Conservation (phyloP, 2,113 vertebrate genomes). For the Cololabis saira region DNA sequence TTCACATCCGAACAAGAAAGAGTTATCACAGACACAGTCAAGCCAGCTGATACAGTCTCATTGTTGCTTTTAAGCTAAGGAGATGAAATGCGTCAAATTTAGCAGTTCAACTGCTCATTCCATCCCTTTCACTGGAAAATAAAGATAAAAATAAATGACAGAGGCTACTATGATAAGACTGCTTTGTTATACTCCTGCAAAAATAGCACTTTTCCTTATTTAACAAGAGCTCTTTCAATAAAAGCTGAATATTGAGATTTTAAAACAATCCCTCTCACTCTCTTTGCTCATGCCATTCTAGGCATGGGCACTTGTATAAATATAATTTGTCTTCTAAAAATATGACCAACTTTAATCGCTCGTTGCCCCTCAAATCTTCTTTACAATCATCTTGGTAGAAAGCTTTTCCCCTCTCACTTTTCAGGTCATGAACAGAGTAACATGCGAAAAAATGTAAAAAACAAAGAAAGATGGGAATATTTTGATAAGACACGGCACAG, state of each 20-base stretch:
- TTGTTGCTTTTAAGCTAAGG: constrained; percentile 53
- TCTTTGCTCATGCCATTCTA: constrained; percentile 55
- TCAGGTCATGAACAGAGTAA: constrained; percentile 55
- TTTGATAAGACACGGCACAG: constrained; percentile 66
- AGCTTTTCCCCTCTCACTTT: constrained; percentile 53
- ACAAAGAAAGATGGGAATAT: constrained; percentile 42
- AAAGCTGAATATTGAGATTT: constrained; percentile 70
- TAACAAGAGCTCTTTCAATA: constrained; percentile 65
- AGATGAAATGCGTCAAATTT: constrained; percentile 66
- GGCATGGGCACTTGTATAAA: constrained; percentile 75
- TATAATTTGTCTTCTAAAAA: constrained; percentile 79
- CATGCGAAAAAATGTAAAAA: constrained; percentile 40
- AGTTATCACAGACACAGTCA: constrained; percentile 56
- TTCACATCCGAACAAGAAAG: constrained; percentile 36
- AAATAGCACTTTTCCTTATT: constrained; percentile 76
- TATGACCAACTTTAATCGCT: constrained; percentile 67
- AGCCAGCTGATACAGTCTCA: constrained; percentile 48
- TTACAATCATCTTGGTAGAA: constrained; percentile 66
- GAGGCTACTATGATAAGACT: constrained; percentile 59
- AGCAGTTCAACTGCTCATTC: constrained; percentile 73
- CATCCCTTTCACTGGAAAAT: constrained; percentile 54
- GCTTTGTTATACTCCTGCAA: constrained; percentile 70
- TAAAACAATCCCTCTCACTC: constrained; percentile 78
- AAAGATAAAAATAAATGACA: constrained; percentile 63
- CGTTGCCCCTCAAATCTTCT: constrained; percentile 57